A percentile compares a stretch with the other conserved stretches of the same genome.
phyloP scores from a whole-genome alignment of 2,888 invertebrate species.

The Dorcus parallelipipedus region DNA sequence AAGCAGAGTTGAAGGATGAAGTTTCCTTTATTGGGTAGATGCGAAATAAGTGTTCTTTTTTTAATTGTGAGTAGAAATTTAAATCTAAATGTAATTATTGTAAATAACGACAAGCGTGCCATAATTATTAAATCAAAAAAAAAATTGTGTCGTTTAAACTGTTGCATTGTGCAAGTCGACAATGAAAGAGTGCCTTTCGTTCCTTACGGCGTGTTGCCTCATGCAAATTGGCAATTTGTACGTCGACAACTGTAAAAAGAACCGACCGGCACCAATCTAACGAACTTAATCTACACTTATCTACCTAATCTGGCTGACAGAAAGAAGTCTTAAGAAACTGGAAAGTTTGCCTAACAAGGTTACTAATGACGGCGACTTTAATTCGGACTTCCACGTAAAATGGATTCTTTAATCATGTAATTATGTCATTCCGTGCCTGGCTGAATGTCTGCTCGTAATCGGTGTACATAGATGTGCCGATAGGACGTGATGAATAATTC shows the following conservation, averaged over 20 bases:
- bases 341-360: slow-evolving; percentile 16
- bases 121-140: no score
- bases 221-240: slow-evolving; percentile 36
- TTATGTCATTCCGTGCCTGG: slow-evolving; percentile 42
- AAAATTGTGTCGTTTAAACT: no score
- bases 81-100: no score
- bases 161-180: no score
- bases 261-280: slow-evolving; percentile 22
- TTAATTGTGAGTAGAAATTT: no score
- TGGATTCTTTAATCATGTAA: slow-evolving; percentile 41
- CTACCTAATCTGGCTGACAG: slow-evolving; percentile 7
- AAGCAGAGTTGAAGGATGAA: no score
- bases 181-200: neutral
- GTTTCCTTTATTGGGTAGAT: no score
- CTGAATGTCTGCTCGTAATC: slow-evolving; percentile 37
- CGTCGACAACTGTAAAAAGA: slow-evolving; percentile 13
- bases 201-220: slow-evolving; percentile 7
- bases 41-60: no score
- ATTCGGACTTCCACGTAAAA: slow-evolving; percentile 24
- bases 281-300: slow-evolving; percentile 25
- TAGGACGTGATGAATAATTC: slow-evolving; percentile 39
- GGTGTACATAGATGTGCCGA: slow-evolving; percentile 33
- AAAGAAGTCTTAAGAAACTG: slow-evolving; percentile 19
- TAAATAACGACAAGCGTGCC: no score
- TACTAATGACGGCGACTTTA: slow-evolving; percentile 16